Evolutionary conservation across 2,888 invertebrate species (phyloP).

Genomic region (Chrysolina americana): DNA sequence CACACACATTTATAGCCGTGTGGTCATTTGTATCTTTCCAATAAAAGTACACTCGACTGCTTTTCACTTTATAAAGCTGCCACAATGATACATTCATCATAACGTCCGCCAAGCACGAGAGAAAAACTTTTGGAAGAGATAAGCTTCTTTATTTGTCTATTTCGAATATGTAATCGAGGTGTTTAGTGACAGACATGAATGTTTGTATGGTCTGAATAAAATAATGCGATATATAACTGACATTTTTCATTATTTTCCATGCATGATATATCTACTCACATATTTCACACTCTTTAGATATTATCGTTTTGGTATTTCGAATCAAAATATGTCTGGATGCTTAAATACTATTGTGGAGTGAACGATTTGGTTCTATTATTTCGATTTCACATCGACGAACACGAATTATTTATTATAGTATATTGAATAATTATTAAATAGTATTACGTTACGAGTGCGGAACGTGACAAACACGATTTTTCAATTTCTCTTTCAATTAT

Average conservation of each 20-base stretch:
- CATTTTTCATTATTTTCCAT: neutral
- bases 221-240: neutral
- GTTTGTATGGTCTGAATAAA: neutral
- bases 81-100: constrained; percentile 53
- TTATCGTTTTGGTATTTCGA: too few relatives aligned
- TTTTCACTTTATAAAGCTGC: constrained; percentile 57
- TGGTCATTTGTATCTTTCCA: constrained; percentile 56
- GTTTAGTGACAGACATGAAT: neutral
- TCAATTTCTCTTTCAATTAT: too few relatives aligned
- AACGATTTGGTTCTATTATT: too few relatives aligned
- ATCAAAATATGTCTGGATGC: too few relatives aligned
- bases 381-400: too few relatives aligned
- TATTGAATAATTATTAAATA: too few relatives aligned
- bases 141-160: constrained; percentile 48
- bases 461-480: too few relatives aligned
- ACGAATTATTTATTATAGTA: too few relatives aligned
- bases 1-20: constrained; percentile 52
- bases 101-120: constrained; percentile 51
- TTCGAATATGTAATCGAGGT: constrained; percentile 25
- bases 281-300: too few relatives aligned
- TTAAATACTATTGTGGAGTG: too few relatives aligned
- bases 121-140: constrained; percentile 30
- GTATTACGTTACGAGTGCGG: too few relatives aligned
- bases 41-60: constrained; percentile 54
- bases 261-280: too few relatives aligned